Evolutionary conservation across 2,888 invertebrate species (phyloP).

Genomic region (Drosophila sordidula): DNA sequence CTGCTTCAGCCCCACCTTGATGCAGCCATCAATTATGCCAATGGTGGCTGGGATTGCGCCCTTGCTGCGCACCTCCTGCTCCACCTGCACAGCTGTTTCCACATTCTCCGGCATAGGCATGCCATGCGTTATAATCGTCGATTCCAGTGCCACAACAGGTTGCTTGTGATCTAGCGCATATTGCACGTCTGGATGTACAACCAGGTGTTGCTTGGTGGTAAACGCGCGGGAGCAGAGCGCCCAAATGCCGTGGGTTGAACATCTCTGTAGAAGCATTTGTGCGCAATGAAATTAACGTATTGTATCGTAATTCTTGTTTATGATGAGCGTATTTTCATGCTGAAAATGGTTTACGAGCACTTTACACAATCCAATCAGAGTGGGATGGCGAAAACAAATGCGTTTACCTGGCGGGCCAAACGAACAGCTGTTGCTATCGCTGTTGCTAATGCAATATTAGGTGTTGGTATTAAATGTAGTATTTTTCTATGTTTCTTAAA

Average conservation of each 20-base stretch:
- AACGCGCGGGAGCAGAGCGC: constrained; percentile 14
- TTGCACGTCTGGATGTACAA: constrained; percentile 88
- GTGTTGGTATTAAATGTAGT: constrained; percentile 1
- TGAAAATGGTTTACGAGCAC: background rate
- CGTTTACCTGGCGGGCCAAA: background rate
- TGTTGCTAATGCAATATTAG: background rate
- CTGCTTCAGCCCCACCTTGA: constrained; percentile 91
- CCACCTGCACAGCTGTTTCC: constrained; percentile 92
- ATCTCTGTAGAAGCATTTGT: constrained; percentile 38
- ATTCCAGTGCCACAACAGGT: constrained; percentile 97
- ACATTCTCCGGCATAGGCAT: constrained; percentile 98
- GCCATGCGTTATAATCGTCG: constrained; percentile 99
- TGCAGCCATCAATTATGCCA: constrained; percentile 92
- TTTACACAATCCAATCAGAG: background rate
- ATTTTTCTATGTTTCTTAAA: constrained; percentile 11
- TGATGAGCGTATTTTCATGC: constrained; percentile 2
- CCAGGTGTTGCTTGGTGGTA: constrained; percentile 64
- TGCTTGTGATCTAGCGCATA: constrained; percentile 87
- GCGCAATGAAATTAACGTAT: background rate
- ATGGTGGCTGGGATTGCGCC: constrained; percentile 97
- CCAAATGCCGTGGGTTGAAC: constrained; percentile 7
- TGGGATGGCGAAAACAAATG: constrained; percentile 8
- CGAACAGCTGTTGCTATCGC: background rate
- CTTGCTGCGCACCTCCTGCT: constrained; percentile 89
- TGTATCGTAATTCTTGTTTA: background rate